phyloP scores from a whole-genome alignment of 2,888 invertebrate species.

The Heliconius charithonia region DNA sequence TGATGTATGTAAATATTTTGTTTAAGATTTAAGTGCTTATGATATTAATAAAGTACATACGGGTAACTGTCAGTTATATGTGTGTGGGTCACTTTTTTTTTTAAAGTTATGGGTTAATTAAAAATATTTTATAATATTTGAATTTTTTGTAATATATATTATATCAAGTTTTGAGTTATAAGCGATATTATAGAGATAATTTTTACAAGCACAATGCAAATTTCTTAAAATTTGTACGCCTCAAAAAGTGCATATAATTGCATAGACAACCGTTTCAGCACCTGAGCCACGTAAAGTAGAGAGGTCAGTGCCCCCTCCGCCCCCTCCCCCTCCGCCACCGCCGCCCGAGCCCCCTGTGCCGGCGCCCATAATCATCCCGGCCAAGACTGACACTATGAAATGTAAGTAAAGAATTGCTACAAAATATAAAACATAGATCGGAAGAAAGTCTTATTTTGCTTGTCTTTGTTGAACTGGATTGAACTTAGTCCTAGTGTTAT shows the following conservation, averaged over 20 bases:
- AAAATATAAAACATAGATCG: neutral
- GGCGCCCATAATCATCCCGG: conserved; percentile 56
- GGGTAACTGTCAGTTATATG: neutral
- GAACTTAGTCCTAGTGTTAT: no score
- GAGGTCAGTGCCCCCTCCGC: conserved; percentile 51
- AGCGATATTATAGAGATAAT: no score
- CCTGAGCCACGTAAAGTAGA: conserved; percentile 48
- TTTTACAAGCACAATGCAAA: neutral
- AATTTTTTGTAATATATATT: neutral
- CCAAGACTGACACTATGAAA: conserved; percentile 70
- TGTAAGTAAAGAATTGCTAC: conserved; percentile 57
- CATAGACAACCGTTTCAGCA: conserved; percentile 32
- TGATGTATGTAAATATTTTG: neutral
- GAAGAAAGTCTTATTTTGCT: neutral
- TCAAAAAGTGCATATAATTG: neutral
- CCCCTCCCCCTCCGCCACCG: conserved; percentile 65
- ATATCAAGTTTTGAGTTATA: no score
- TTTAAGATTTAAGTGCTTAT: neutral
- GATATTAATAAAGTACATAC: neutral
- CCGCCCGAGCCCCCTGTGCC: conserved; percentile 59
- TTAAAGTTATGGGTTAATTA: neutral
- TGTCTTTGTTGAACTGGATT: no score
- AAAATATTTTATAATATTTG: neutral
- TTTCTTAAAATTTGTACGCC: no score
- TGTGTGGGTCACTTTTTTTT: neutral